These are phyloP conservation scores for Tympanuchus pallidicinctus DNA, from an alignment of 2,113 vertebrate species.

Conservation along the genomic window DNA sequence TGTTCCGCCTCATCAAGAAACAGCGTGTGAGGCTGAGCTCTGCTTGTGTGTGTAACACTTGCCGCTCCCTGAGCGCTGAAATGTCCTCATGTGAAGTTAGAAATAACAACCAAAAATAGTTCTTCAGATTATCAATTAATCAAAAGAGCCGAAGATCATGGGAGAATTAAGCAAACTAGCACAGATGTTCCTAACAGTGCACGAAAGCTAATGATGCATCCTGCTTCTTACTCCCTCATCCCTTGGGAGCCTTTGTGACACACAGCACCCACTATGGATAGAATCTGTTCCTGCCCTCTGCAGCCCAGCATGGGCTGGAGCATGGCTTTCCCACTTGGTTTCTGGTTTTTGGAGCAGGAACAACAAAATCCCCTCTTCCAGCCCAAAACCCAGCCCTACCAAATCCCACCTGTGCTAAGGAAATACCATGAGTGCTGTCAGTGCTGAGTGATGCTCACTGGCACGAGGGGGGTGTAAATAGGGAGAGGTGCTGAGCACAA, in stretches of 20 bases:
- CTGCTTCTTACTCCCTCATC: not conserved
- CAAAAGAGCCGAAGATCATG: too few relatives aligned
- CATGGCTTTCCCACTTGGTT: not conserved
- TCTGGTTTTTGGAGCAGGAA: not conserved
- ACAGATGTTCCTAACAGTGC: not conserved
- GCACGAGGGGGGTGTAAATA: rapidly evolving
- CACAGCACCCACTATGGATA: too few relatives aligned
- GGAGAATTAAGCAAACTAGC: not conserved
- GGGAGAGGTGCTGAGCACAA: too few relatives aligned
- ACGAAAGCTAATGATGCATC: not conserved
- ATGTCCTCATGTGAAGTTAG: not conserved
- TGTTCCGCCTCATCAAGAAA: not conserved
- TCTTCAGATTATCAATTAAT: not conserved
- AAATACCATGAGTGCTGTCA: not conserved
- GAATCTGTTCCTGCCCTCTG: not conserved
- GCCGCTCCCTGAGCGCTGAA: not conserved
- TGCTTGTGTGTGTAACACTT: not conserved
- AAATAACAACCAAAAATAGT: not conserved
- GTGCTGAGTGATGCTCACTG: too few relatives aligned
- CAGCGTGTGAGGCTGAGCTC: not conserved
- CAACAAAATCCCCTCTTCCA: not conserved
- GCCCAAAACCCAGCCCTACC: not conserved
- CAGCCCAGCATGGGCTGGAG: not conserved
- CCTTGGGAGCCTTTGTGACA: rapidly evolving
- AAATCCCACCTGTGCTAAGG: rapidly evolving